phyloP scores from a whole-genome alignment of 2,113 vertebrate species.

The Amblyopsis rosae region DNA sequence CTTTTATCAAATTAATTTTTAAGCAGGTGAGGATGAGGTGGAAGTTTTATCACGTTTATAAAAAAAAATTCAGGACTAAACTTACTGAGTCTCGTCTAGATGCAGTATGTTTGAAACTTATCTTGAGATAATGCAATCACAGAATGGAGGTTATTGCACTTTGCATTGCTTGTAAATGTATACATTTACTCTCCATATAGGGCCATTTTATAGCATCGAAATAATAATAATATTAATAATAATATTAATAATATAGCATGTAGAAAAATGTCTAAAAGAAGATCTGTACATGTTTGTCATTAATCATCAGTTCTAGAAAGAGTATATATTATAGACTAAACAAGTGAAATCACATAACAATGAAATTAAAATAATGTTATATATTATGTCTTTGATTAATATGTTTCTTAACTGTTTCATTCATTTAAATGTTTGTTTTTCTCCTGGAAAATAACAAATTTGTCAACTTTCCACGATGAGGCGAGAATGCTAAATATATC shows the following conservation, averaged over 20 bases:
- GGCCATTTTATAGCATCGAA: slow-evolving; percentile 26
- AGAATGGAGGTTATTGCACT: too few species aligned
- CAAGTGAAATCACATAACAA: too few species aligned
- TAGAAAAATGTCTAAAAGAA: slow-evolving; percentile 24
- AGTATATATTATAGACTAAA: too few species aligned
- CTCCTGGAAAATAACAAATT: slow-evolving; percentile 15
- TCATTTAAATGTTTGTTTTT: slow-evolving; percentile 27
- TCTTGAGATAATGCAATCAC: too few species aligned
- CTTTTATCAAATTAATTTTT: too few species aligned
- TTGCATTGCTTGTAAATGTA: too few species aligned
- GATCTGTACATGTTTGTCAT: slow-evolving; percentile 6
- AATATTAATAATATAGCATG: background rate
- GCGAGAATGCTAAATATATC: slow-evolving; percentile 16
- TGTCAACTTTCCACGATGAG: slow-evolving; percentile 16
- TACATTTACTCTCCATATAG: slow-evolving; percentile 38
- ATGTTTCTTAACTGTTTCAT: slow-evolving; percentile 21
- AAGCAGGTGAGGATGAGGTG: too few species aligned
- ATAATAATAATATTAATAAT: too few species aligned
- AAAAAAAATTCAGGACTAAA: background rate
- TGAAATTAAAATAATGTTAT: slow-evolving; percentile 27
- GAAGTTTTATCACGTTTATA: too few species aligned
- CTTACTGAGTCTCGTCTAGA: slow-evolving; percentile 1
- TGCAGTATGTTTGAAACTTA: slow-evolving; percentile 26
- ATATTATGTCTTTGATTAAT: slow-evolving; percentile 20
- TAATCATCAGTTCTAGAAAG: too few species aligned